Base-by-base conservation (phyloP, 2,113 vertebrate genomes). In the Serilophus lunatus region DNA sequence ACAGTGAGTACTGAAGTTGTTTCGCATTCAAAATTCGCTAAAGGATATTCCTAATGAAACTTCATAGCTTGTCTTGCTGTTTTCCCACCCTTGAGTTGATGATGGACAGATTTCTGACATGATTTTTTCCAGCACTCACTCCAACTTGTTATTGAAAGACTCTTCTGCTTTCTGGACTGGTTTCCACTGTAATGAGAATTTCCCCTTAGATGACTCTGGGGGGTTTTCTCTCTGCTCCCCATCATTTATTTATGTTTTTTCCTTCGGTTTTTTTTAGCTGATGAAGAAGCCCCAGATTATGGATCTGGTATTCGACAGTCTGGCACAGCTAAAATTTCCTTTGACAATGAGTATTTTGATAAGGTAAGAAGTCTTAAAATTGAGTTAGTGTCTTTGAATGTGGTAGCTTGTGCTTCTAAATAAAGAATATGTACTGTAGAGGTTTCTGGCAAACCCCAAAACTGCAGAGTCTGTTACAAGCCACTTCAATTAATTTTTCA, bases 261-360 rank as follows among this genome's bases (percentile, higher is more conserved):
- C 57, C 18, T 31, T 4, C n/a, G n/a, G n/a, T n/a, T 76, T 24
- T 63, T 7, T 63, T 90, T 42, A 99, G 99, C 98, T 91, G 99
- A 99, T 57, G 99, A 99, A 93, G 99, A 99, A 96, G 99, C 99
- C 63, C 99, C 99, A 71, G 99, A 99, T 98, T 99, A 99, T 81
- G 99, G 99, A 38, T 99, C 99, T 72, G 99, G 99, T 64, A 98
- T 99, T 71, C 98, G 99, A 78, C 99, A 99, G 97, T 99, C 99
- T 14, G 99, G 99, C 92, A 99, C 99, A 3, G 99, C 99, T 88
- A 99, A 99, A 96, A 99, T 99, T 96, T 99, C 99, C 35, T 99
- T 99, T 77, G 99, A 99, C 95, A 98, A 99, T 23, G 99, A 99
- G 49, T 99, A 99, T 97, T 99, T 99, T 97, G 98, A 98, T 97